Conservation (phyloP, 2,797 vertebrate species). For the Fringilla coelebs region DNA sequence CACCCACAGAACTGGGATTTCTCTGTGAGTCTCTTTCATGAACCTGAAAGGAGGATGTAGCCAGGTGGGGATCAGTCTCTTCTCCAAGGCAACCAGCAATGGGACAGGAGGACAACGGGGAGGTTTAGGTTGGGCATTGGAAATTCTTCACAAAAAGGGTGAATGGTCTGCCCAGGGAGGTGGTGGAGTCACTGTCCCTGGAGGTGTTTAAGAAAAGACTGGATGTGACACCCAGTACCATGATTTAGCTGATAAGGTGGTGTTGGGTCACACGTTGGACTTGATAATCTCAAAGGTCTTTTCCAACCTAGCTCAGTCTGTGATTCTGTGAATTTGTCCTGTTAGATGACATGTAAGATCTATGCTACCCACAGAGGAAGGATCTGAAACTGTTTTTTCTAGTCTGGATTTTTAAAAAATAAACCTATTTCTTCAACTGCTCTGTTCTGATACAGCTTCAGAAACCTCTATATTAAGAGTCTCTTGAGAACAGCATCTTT, state of each 20-base stretch:
- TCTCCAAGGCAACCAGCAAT: neutral
- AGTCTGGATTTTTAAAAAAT: neutral
- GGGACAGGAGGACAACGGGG: no score
- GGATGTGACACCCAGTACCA: neutral
- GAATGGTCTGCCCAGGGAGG: neutral
- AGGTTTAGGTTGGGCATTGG: neutral
- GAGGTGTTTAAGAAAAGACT: no score
- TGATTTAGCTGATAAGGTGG: fast-evolving
- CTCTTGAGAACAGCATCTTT: neutral
- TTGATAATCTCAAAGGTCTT: neutral
- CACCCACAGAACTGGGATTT: neutral
- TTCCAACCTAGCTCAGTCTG: neutral
- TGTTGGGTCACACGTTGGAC: neutral
- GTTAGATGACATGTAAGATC: neutral
- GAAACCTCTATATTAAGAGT: neutral
- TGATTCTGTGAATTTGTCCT: neutral
- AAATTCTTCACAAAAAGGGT: neutral
- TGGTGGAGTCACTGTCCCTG: no score
- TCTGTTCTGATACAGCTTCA: neutral
- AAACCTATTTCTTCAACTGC: neutral
- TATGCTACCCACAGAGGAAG: neutral
- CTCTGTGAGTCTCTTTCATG: neutral
- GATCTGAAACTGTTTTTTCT: neutral
- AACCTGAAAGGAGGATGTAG: neutral
- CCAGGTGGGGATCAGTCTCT: fast-evolving